Conservation (phyloP, 2,113 vertebrate genomes). For the Cyrtonyx montezumae region DNA sequence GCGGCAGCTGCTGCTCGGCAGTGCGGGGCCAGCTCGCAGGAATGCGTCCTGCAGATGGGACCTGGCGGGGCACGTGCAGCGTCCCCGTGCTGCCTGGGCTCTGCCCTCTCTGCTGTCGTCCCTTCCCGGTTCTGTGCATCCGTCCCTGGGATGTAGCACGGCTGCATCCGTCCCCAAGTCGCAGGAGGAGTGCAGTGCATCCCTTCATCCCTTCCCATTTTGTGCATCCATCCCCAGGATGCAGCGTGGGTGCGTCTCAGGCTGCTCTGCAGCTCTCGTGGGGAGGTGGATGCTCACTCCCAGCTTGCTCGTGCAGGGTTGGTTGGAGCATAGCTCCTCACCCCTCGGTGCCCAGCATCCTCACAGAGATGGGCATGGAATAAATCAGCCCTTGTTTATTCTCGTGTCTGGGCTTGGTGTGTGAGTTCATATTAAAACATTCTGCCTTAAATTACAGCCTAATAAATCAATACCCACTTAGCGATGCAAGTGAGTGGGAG, state of each 20-base stretch:
- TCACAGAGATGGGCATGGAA: not conserved
- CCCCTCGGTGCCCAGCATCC: not conserved
- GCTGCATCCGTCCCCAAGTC: not conserved
- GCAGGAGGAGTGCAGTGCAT: fast-evolving
- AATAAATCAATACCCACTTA: slow-evolving; percentile 36
- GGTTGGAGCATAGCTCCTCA: fast-evolving
- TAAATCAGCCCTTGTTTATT: slow-evolving; percentile 40
- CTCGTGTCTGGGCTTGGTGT: not conserved
- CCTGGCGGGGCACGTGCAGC: not conserved
- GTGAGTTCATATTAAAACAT: slow-evolving; percentile 29
- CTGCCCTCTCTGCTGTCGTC: not conserved
- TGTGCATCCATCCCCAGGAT: not conserved
- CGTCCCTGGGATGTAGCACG: not conserved
- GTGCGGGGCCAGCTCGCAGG: not conserved
- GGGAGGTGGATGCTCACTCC: not conserved
- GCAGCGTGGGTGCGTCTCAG: fast-evolving
- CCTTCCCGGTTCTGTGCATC: not conserved
- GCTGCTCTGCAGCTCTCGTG: not conserved
- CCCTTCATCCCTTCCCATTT: not conserved
- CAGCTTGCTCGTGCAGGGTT: fast-evolving
- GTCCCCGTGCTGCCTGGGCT: fast-evolving
- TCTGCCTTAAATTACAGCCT: slow-evolving; percentile 52
- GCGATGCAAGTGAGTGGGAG: not conserved
- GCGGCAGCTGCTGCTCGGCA: slow-evolving; percentile 43
- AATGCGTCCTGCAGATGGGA: slow-evolving; percentile 45